Percentiles rank a stretch among this genome's conserved stretches.
These are phyloP conservation scores for Caranx melampygus DNA, from an alignment of 2,113 vertebrate genomes.

Conservation along the genomic window DNA sequence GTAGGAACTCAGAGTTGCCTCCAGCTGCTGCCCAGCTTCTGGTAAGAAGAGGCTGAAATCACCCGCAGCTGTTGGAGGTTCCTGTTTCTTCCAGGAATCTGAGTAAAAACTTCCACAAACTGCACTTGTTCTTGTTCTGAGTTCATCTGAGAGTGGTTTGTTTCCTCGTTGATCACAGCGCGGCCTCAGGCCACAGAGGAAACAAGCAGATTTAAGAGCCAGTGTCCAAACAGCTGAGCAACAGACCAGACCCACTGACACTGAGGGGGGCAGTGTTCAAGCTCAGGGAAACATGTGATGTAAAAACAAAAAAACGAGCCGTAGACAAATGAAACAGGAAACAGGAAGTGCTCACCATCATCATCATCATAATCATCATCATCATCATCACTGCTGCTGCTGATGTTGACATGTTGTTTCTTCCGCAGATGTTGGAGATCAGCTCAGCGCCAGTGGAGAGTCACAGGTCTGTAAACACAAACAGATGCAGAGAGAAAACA, in stretches of 20 bases:
- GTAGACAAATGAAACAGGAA: no score
- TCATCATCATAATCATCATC: no score
- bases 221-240: neutral
- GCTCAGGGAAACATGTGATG: no score
- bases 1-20: neutral
- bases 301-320: no score
- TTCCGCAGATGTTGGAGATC: constrained; percentile 70
- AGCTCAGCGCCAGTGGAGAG: constrained; percentile 50
- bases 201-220: neutral
- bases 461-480: constrained; percentile 58
- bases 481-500: neutral
- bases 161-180: neutral
- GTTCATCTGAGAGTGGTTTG: neutral
- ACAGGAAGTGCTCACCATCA: no score
- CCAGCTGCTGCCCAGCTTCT: neutral
- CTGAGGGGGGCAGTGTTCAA: no score
- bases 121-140: neutral
- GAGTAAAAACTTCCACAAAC: neutral
- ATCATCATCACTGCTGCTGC: constrained; percentile 3
- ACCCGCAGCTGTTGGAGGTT: neutral
- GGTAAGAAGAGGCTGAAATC: neutral
- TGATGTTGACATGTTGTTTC: constrained; percentile 27
- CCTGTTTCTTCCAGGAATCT: neutral
- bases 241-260: neutral
- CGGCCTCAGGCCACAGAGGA: constrained; percentile 4